Evolutionary conservation across 2,888 invertebrate genomes (phyloP), one percentile per base, ranked within the genome.

Genomic region (Sinotaia quadrata): DNA sequence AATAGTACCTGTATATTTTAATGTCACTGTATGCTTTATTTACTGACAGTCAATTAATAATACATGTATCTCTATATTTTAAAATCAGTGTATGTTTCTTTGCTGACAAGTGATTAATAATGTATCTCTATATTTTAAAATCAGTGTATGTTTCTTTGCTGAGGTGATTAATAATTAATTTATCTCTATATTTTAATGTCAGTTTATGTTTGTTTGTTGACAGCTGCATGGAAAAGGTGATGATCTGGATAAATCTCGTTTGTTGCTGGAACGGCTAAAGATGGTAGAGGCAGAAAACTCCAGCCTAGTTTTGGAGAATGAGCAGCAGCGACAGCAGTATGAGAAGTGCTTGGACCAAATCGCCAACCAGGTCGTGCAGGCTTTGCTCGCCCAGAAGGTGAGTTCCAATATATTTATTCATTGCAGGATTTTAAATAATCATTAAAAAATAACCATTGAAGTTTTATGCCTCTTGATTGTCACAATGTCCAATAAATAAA

Each of bases 301-400:
- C 36, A 90, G 91, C n/a, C 86, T 93, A 75, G 91, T 91, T 58
- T 88, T 91, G 72, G 92, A 92, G 85, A 91, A 91, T 67, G 92
- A 92, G 83, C 91, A 91, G 71, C 92, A 92, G 78, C 89, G 92
- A 72, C 90, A 92, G 74, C 94, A 94, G 82, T 94, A 94, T 89
- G 87, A 84, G 94, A 94, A 89, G 89, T 87, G 86, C 74, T 81
- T 87, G 37, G 87, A 86, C 71, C 86, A 87, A 69, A 92, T 82
- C 91, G 94, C 87, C 89, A 94, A 83, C 93, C 95, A 89, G 93
- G 95, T 95, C 75, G 94, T 95, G 69, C 92, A 93, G 80, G 94
- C 94, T 60, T 90, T 95, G 75, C 91, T 95, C 78, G 93, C 93
- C 59, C 95, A 95, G 90, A 95, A 94, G 92, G 94, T 94, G 87